Percentiles rank a stretch among this genome's conserved stretches.
phyloP scores from a whole-genome alignment of 2,797 vertebrate genomes.

The Phoeniculus purpureus region DNA sequence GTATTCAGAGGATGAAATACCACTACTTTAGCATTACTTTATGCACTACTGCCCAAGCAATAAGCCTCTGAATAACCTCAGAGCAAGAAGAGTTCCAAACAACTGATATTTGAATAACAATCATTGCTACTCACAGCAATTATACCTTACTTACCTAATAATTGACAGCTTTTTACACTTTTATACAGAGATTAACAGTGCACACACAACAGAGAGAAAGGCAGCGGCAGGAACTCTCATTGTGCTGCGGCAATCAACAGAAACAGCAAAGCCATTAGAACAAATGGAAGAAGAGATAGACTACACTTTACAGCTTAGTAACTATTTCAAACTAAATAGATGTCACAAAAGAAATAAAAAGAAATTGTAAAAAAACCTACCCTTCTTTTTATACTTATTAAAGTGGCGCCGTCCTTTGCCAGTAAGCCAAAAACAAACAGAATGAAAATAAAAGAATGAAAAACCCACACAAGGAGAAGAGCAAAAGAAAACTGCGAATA shows the following conservation, averaged over 20 bases:
- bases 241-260: background rate
- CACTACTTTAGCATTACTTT: background rate
- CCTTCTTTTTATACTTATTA: conserved; percentile 76
- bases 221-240: background rate
- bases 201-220: conserved; percentile 19
- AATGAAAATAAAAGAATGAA: conserved; percentile 66
- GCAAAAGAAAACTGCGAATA: conserved; percentile 35
- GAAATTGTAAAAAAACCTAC: conserved; percentile 56
- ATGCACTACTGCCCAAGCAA: background rate
- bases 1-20: background rate
- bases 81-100: background rate
- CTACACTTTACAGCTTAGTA: conserved; percentile 43
- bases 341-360: conserved; percentile 60
- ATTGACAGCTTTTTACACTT: background rate
- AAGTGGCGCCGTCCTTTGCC: conserved; percentile 75
- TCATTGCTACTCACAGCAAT: conserved; percentile 45
- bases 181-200: conserved; percentile 29
- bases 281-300: conserved; percentile 14
- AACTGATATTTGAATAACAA: conserved; percentile 43
- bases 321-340: conserved; percentile 47
- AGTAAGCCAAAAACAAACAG: conserved; percentile 72
- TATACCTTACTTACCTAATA: conserved; percentile 50
- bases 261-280: conserved; percentile 37
- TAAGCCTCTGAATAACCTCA: conserved; percentile 7
- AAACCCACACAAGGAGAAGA: conserved; percentile 51